Base-by-base conservation (phyloP, 2,888 invertebrate genomes). In the Siphonodentalium dalli region DNA sequence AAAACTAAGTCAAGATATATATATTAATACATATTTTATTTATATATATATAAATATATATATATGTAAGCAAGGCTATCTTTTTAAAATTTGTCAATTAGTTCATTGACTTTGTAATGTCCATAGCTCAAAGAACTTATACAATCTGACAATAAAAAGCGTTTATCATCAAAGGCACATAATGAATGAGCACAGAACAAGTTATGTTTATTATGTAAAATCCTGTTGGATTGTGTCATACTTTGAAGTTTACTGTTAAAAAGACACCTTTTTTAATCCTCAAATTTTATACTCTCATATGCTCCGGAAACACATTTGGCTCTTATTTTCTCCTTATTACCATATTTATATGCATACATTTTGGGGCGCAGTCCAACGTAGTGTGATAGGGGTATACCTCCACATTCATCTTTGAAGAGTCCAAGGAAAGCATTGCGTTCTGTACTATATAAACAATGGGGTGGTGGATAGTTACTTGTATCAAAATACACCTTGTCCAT, bases 361-460 rank as follows among this genome's bases (percentile, higher is more conserved):
- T 41, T 41, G 18, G 15, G 18, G 23, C 27, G 18, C 27, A 27
- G 27, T 3, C 13, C 15, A 5, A 41, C 1, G 11, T 26, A 34
- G 15, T 41, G 26, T 1, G 4, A 9, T 27, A 41, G 23, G 2
- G 13, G 18, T n/a, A 26, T 27, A 1, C 42, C 42, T 18, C 13
- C 3, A n/a, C 26, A 35, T 31, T 43, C 43, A 43, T 43, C 43
- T 43, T 43, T 43, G 15, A 43, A n/a, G n/a, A n/a, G n/a, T n/a
- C n/a, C n/a, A n/a, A n/a, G n/a, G n/a, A n/a, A n/a, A n/a, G n/a
- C n/a, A n/a, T n/a, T n/a, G n/a, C n/a, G n/a, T 29, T 43, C 15
- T 4, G 15, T 3, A 18, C 7, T 7, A 35, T 29, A 20, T 31
- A 43, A 20, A 3, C 9, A n/a, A 3, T 43, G 43, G 1, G 13